These are phyloP conservation scores for Ceuthmochares aereus DNA, from an alignment of 2,113 vertebrate species.

Conservation along the genomic window DNA sequence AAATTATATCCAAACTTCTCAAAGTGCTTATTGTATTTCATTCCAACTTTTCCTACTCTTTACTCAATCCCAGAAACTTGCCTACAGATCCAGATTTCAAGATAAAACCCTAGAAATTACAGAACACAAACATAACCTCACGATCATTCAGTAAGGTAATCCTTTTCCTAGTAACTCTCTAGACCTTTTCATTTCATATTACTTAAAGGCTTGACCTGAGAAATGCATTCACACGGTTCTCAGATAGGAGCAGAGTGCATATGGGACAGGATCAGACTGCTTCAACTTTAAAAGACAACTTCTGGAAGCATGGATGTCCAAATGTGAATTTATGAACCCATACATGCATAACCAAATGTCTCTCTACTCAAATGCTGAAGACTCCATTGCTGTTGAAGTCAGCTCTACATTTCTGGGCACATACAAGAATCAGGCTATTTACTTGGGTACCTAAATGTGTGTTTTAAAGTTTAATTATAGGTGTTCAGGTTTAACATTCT, in stretches of 20 bases:
- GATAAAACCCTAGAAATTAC: neutral
- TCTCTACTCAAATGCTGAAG: neutral
- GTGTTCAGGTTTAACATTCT: neutral
- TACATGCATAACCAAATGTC: rapidly evolving
- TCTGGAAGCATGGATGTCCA: neutral
- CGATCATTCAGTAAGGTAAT: neutral
- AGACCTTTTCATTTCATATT: neutral
- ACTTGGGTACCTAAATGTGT: neutral
- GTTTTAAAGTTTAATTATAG: slow-evolving; percentile 6
- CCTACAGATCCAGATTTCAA: neutral
- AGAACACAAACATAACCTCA: neutral
- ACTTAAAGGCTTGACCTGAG: neutral
- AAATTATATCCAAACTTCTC: neutral
- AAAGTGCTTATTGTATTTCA: neutral
- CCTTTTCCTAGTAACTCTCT: neutral
- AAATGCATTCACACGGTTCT: neutral
- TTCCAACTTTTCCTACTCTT: neutral
- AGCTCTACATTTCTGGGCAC: neutral
- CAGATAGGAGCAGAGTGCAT: neutral
- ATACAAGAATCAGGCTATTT: neutral
- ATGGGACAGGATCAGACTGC: neutral
- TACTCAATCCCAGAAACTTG: neutral
- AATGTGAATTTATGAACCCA: neutral
- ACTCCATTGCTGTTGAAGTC: neutral
- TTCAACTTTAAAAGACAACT: neutral